Conservation (phyloP, 2,797 vertebrate genomes). For the Leucoraja ocellata region DNA sequence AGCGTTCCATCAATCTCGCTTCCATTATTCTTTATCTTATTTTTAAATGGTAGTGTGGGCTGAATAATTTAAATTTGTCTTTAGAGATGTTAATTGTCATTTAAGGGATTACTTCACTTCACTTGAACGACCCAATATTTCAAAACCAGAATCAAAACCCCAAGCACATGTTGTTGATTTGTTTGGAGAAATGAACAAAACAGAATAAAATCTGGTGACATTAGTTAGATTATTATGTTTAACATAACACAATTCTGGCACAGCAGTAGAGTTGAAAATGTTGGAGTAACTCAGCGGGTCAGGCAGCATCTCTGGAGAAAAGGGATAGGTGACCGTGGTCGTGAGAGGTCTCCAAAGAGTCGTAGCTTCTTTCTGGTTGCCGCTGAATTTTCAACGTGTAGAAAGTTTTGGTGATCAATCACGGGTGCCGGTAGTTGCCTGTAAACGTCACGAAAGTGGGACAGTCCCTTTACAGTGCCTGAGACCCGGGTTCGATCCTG, state of each 20-base stretch:
- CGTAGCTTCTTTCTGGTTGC: too few relatives aligned
- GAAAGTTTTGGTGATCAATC: too few relatives aligned
- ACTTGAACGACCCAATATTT: background rate
- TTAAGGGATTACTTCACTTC: background rate
- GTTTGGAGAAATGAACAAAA: background rate
- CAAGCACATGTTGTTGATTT: background rate
- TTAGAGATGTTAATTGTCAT: background rate
- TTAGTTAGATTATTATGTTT: background rate
- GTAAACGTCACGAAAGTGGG: too few relatives aligned
- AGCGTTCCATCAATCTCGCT: background rate
- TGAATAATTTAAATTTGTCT: background rate
- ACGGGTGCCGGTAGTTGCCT: too few relatives aligned
- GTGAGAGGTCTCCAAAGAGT: too few relatives aligned
- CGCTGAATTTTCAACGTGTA: too few relatives aligned
- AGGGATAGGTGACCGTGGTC: too few relatives aligned
- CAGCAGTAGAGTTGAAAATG: too few relatives aligned
- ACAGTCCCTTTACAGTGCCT: too few relatives aligned
- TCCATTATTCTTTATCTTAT: background rate
- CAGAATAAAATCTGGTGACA: background rate
- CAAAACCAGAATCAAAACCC: background rate
- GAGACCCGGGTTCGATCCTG: too few relatives aligned
- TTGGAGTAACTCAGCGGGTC: too few relatives aligned
- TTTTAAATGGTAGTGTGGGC: background rate
- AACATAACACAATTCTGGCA: background rate
- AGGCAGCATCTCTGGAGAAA: too few relatives aligned